phyloP scores from a whole-genome alignment of 2,888 invertebrate genomes.

The Blastobasis adustella region DNA sequence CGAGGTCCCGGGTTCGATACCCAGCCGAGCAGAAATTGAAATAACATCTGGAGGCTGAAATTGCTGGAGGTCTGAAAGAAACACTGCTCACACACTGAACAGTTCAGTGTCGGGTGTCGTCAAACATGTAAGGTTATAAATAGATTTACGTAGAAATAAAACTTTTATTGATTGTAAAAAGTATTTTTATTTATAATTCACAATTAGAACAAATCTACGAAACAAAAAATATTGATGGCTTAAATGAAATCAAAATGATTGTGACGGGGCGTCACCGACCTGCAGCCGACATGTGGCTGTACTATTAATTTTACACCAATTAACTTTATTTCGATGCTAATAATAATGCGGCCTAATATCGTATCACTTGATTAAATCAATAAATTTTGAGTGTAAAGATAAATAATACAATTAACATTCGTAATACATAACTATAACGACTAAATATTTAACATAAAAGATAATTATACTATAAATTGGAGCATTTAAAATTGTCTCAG shows the following conservation, averaged over 20 bases:
- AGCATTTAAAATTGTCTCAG: constrained; percentile 30
- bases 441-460: constrained; percentile 60
- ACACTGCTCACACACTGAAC: too few relatives aligned
- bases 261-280: constrained; percentile 40
- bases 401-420: constrained; percentile 68
- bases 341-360: constrained; percentile 28
- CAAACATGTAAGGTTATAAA: too few relatives aligned
- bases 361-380: constrained; percentile 43
- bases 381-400: constrained; percentile 66
- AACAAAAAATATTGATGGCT: constrained; percentile 42
- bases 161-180: constrained; percentile 48
- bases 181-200: constrained; percentile 71
- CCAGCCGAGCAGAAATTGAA: too few relatives aligned
- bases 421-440: constrained; percentile 60
- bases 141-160: too few relatives aligned
- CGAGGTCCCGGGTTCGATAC: too few relatives aligned
- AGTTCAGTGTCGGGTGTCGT: too few relatives aligned
- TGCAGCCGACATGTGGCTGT: constrained; percentile 24
- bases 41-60: too few relatives aligned
- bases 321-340: too few relatives aligned
- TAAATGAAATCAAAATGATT: constrained; percentile 30
- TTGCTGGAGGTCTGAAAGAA: too few relatives aligned
- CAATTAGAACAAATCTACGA: constrained; percentile 59
- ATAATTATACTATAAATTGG: constrained; percentile 51
- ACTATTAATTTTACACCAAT: constrained; percentile 21